Base-by-base conservation (phyloP, 2,888 invertebrate genomes). In the Ophioninae sp. region DNA sequence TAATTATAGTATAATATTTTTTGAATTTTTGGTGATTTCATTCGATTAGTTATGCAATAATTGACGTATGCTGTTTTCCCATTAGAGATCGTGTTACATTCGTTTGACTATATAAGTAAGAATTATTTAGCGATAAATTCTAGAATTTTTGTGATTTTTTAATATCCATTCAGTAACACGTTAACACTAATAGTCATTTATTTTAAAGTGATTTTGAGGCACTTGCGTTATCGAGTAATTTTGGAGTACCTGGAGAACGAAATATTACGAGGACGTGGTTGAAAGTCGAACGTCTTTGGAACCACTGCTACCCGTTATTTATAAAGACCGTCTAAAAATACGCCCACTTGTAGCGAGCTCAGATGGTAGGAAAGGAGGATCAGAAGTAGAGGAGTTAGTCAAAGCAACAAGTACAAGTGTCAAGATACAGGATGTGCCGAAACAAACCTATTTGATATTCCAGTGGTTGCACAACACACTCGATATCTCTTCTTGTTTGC, bases 281-380 rank as follows among this genome's bases (percentile, higher is more conserved):
- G 13, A 13, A 51, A 51, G 51, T 51, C 17, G 13, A 51, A 51
- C 3, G 13, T 51, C 51, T 51, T 51, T 17, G 17, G 51, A 51
- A 6, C 5, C 20, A 51, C 30, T 30, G 37, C 22, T 56, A 10
- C 68, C n/a, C 41, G 22, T 23, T 74, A 17, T 71, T 13, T 67
- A 30, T 79, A 74, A 77, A 61, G 67, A 69, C 39, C 71, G 10
- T 23, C 61, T 64, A 68, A 44, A 64, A 37, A 74, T 63, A 83
- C 82, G 77, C 82, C 79, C 81, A 81, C 83, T 79, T 81, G 74
- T 80, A 74, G 59, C 64, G 73, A 81, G 73, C 83, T 83, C 72
- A 64, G 79, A 75, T 61, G 37, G 39, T 59, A 20, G 58, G n/a
- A 20, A 65, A 79, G 64, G 23, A 63, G 51, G 37, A 67, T 71